Base-by-base conservation (phyloP, 2,797 vertebrate genomes). In the Ctenopoma multispine region DNA sequence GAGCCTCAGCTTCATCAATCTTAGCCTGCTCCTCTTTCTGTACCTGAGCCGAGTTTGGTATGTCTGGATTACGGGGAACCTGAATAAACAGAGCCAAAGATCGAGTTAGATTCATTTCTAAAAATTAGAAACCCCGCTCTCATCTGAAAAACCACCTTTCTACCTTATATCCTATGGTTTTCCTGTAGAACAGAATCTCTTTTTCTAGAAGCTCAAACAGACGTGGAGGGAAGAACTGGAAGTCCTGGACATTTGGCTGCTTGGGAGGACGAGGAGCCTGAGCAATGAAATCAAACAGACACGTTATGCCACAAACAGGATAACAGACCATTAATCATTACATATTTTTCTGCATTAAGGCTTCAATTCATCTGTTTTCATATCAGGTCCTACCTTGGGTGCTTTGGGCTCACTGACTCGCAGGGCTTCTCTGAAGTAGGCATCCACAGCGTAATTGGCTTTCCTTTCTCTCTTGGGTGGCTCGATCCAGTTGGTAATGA, bases 141-240 rank as follows among this genome's bases (percentile, higher is more conserved):
- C 12, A 14, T 20, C 4, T 23, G 31, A 54, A 47, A n/a, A 46
- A 8, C 10, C 5, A 38, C n/a, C 4, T 7, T 0, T 40, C 23
- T 91, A 99, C 98, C 96, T 99, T 99, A 90, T 99, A 99, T 64
- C 98, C 98, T 59, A 99, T 99, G 14, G 98, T 99, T 88, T 99
- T 99, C 70, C 98, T 96, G 90, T 99, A 99, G 92, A 97, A 99
- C 15, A 99, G 93, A 85, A 99, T 99, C 91, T 99, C 98, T 85
- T 99, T 99, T 88, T 99, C 98, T 64, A 99, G 65, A 15, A 99
- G 95, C 86, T 99, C 98, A 92, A 99, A 99, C 48, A 99, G 95
- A 66, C 97, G 96, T 20, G 98, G 98, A 60, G 98, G 98, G 82
- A 99, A 99, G 87, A 99, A 99, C 89, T 99, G 98, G 69, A 99